Evolutionary conservation across 2,888 invertebrate species (phyloP).

Genomic region (Drosophila nigricruria): DNA sequence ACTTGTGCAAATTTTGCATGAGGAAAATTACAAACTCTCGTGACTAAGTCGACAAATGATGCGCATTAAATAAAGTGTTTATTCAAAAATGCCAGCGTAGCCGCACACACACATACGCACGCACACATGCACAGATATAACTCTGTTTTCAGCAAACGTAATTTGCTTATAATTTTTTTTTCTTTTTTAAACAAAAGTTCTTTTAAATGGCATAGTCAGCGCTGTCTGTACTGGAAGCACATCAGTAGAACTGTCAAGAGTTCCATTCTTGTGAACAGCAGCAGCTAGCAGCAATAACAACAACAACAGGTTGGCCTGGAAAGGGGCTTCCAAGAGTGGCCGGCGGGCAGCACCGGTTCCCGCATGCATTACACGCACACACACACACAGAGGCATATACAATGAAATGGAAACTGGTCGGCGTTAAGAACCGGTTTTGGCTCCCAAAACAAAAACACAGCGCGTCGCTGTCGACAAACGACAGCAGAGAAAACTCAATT

Average conservation of each 20-base stretch:
- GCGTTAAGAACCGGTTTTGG: constrained; percentile 55
- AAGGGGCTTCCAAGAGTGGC: constrained; percentile 36
- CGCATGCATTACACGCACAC: constrained; percentile 20
- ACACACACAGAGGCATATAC: constrained; percentile 24
- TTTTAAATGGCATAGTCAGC: not conserved
- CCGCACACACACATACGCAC: not conserved
- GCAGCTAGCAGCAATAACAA: constrained; percentile 1
- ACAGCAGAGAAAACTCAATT: constrained; percentile 37
- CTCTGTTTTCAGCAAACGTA: constrained; percentile 3
- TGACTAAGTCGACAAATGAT: constrained; percentile 35
- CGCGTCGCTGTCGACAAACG: constrained; percentile 14
- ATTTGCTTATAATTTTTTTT: constrained; percentile 24
- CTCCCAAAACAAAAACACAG: constrained; percentile 57
- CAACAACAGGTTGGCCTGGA: constrained; percentile 41
- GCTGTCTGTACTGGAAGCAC: constrained; percentile 24
- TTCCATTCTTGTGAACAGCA: constrained; percentile 18
- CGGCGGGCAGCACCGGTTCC: constrained; percentile 54
- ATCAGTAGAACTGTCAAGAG: constrained; percentile 10
- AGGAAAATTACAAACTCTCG: constrained; percentile 26
- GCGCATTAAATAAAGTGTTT: constrained; percentile 24
- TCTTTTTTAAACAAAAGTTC: constrained; percentile 1
- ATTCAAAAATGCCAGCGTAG: constrained; percentile 10
- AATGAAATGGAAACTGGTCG: constrained; percentile 74
- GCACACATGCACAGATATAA: not conserved
- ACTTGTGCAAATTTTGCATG: not conserved